Evolutionary conservation across 1,140 invertebrate species (phyloP).

Genomic region (Euschistus heros): DNA sequence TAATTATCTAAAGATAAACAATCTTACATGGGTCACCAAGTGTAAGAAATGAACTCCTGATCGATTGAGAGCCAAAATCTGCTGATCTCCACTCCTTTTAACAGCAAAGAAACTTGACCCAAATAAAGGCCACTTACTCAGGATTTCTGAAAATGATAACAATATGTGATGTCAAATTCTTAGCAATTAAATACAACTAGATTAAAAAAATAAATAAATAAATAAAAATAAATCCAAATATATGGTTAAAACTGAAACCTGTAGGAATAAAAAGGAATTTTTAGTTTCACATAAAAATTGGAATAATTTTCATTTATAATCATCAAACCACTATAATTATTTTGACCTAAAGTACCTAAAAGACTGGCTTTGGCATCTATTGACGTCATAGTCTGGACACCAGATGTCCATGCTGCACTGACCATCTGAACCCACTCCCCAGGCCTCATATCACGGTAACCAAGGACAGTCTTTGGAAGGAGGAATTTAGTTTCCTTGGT

Average conservation of each 20-base stretch:
- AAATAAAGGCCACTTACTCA: slow-evolving; percentile 91
- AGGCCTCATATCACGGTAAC: slow-evolving; percentile 69
- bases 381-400: slow-evolving; percentile 39
- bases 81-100: slow-evolving; percentile 65
- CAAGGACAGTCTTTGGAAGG: slow-evolving; percentile 77
- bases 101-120: slow-evolving; percentile 97
- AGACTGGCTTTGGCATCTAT: slow-evolving; percentile 48
- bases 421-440: slow-evolving; percentile 84
- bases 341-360: slow-evolving; percentile 42
- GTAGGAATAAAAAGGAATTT: no score
- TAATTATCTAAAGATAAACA: no score
- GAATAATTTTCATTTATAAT: no score
- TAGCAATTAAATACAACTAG: no score
- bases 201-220: no score
- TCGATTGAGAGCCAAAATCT: slow-evolving; percentile 86
- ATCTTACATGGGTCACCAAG: slow-evolving; percentile 72
- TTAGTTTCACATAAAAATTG: no score
- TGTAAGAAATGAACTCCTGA: slow-evolving; percentile 90
- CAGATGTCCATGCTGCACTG: slow-evolving; percentile 42
- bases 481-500: slow-evolving; percentile 82
- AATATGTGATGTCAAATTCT: no score
- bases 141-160: slow-evolving; percentile 47
- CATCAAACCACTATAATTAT: no score
- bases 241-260: no score
- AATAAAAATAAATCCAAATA: no score